These are phyloP conservation scores for Anser brachyrhynchus DNA, from an alignment of 2,113 vertebrate species.

Conservation along the genomic window DNA sequence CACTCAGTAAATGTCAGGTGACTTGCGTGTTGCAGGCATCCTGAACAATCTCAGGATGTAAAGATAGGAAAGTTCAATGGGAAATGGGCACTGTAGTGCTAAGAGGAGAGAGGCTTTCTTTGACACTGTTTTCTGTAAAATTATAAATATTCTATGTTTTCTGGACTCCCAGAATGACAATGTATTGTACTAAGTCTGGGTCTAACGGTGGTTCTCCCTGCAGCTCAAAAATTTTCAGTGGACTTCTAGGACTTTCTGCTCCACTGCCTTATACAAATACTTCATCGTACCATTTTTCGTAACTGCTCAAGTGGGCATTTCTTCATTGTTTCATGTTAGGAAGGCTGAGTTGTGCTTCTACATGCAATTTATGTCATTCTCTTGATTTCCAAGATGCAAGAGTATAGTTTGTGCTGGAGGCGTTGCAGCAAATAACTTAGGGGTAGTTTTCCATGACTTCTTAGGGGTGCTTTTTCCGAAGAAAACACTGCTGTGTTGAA, in stretches of 20 bases:
- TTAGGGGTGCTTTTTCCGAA: too few relatives aligned
- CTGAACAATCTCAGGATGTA: not conserved
- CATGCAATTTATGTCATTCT: not conserved
- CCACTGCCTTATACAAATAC: not conserved
- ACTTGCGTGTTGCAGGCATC: not conserved
- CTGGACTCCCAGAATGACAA: not conserved
- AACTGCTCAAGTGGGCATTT: not conserved
- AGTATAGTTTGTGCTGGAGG: not conserved
- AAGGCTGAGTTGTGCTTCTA: not conserved
- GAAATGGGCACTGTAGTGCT: not conserved
- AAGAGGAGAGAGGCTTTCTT: not conserved
- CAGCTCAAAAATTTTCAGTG: not conserved
- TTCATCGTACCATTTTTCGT: not conserved
- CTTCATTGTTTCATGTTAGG: accelerated
- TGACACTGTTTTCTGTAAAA: not conserved
- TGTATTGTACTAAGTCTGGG: not conserved
- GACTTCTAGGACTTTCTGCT: not conserved
- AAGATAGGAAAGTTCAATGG: not conserved
- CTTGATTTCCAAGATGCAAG: not conserved
- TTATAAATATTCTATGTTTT: not conserved
- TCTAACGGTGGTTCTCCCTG: not conserved
- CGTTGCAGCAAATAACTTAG: not conserved
- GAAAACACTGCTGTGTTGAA: not conserved
- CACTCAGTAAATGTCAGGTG: not conserved
- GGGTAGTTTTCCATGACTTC: not conserved